A percentile compares a stretch with the other conserved stretches of the same genome.
Evolutionary conservation across 2,113 vertebrate species (phyloP).

Genomic region (Choloepus hoffmanni): DNA sequence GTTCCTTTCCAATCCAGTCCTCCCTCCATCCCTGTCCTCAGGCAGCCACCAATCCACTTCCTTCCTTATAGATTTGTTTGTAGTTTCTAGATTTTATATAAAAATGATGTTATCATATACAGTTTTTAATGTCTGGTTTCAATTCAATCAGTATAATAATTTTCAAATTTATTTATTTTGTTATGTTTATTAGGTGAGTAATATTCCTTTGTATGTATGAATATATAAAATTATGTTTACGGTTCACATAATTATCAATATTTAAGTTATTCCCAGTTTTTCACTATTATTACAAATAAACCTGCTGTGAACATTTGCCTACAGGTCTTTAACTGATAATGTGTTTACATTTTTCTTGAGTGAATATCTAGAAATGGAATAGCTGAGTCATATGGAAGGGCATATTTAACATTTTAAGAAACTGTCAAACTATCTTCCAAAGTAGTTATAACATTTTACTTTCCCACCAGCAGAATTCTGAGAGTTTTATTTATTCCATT

Average conservation of each 20-base stretch:
- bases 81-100: neutral
- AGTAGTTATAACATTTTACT: neutral
- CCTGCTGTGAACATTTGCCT: neutral
- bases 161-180: neutral
- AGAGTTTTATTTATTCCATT: neutral
- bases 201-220: neutral
- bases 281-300: neutral
- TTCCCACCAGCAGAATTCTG: neutral
- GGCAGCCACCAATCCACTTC: no score
- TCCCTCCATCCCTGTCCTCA: neutral
- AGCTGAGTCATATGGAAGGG: neutral
- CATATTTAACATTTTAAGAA: neutral
- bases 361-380: slow-evolving; percentile 11
- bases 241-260: neutral
- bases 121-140: neutral
- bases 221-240: neutral
- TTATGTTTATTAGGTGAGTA: neutral
- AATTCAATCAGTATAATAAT: neutral
- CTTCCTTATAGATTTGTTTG: neutral
- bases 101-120: neutral
- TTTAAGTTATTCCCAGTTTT: neutral
- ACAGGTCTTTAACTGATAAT: neutral
- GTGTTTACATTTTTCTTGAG: neutral
- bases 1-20: neutral
- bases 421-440: neutral